These are phyloP conservation scores for Idaea straminata DNA, from an alignment of 2,888 invertebrate genomes.

Conservation along the genomic window DNA sequence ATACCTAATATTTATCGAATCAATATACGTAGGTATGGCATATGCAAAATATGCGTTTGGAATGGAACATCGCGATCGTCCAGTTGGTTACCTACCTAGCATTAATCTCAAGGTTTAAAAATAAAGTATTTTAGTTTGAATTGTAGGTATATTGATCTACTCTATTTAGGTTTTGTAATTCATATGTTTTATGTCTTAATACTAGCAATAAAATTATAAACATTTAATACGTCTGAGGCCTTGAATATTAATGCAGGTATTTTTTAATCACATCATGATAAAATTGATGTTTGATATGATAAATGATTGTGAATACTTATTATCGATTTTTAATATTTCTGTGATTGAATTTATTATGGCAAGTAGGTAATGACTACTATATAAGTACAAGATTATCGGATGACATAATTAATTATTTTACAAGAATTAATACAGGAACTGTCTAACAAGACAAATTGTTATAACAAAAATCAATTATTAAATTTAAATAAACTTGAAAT, in stretches of 20 bases:
- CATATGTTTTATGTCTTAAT: conserved; percentile 16
- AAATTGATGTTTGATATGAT: neutral
- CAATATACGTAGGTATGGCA: conserved; percentile 4
- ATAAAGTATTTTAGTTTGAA: conserved; percentile 18
- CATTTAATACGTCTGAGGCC: conserved; percentile 11
- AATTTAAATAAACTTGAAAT: too few relatives aligned
- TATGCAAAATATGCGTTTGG: neutral
- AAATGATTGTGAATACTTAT: conserved; percentile 1
- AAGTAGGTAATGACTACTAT: neutral
- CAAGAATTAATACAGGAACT: neutral
- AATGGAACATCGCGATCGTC: neutral
- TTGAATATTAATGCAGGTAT: conserved; percentile 2
- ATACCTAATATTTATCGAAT: too few relatives aligned
- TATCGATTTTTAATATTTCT: neutral
- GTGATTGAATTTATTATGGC: neutral
- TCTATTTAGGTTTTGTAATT: conserved; percentile 19
- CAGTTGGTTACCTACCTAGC: conserved; percentile 6
- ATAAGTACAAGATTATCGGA: neutral
- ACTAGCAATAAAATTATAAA: conserved; percentile 21
- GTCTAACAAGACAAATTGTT: too few relatives aligned
- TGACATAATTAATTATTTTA: neutral
- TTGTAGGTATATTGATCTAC: conserved; percentile 6
- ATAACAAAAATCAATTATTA: too few relatives aligned
- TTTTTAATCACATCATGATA: conserved; percentile 4
- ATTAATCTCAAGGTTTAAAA: conserved; percentile 21